A percentile compares a stretch with the other conserved stretches of the same genome.
phyloP scores from a whole-genome alignment of 1,140 invertebrate genomes.

The Cryptotermes secundus region DNA sequence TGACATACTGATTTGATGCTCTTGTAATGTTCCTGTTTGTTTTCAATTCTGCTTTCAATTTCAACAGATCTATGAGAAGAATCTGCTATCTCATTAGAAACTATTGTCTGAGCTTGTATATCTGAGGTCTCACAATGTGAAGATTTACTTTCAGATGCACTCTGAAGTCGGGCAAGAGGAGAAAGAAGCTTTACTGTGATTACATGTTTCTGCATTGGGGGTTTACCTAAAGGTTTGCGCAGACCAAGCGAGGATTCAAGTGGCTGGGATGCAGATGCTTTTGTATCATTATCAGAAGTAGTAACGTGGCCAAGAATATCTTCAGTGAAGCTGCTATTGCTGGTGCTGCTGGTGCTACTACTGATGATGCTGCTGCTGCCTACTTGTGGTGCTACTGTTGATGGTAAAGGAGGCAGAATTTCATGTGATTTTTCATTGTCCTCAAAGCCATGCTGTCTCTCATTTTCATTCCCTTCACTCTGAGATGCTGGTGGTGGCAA shows the following conservation, averaged over 20 bases:
- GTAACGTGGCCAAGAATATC: neutral
- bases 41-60: neutral
- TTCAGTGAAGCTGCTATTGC: neutral
- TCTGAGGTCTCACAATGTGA: neutral
- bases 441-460: neutral
- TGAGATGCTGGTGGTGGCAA: conserved; percentile 19
- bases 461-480: neutral
- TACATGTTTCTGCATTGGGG: neutral
- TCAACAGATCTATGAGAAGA: neutral
- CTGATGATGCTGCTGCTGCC: neutral
- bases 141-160: neutral
- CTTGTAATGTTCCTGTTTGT: neutral
- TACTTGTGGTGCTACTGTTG: neutral
- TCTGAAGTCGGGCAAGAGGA: neutral
- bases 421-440: no score
- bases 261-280: neutral
- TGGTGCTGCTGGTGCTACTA: neutral
- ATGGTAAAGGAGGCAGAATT: neutral
- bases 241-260: neutral
- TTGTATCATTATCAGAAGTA: neutral
- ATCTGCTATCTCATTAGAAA: neutral
- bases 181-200: conserved; percentile 28
- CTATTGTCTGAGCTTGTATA: neutral
- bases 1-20: neutral
- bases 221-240: neutral